Percentiles rank a stretch among this genome's conserved stretches.
Evolutionary conservation across 2,113 vertebrate species (phyloP).

Genomic region (Lathamus discolor): DNA sequence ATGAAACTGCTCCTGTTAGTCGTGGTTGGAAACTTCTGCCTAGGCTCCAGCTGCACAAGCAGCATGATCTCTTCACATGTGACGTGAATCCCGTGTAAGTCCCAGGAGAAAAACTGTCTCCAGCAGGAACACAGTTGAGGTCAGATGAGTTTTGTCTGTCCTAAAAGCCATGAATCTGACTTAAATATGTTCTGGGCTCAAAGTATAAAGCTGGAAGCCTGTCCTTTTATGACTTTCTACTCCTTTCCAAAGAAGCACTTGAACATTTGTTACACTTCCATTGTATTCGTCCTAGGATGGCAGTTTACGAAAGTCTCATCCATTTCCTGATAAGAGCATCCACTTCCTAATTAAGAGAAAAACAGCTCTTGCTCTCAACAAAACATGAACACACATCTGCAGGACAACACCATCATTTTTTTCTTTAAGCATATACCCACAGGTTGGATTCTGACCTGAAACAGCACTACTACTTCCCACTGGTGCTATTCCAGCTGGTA

Average conservation of each 20-base stretch:
- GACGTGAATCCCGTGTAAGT: constrained; percentile 4
- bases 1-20: background rate
- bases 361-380: background rate
- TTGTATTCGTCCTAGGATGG: background rate
- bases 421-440: background rate
- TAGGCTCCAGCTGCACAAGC: background rate
- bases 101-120: background rate
- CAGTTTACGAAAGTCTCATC: background rate
- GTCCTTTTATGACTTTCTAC: background rate
- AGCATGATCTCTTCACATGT: background rate
- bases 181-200: background rate
- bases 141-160: background rate
- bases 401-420: background rate
- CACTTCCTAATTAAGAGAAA: background rate
- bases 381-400: background rate
- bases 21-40: background rate
- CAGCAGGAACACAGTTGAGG: background rate
- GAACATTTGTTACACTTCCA: background rate
- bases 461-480: background rate
- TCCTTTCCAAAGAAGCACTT: background rate
- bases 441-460: background rate
- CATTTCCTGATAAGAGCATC: background rate
- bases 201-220: background rate
- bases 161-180: background rate
- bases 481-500: background rate